Evolutionary conservation across 2,888 invertebrate species (phyloP), one percentile per base, ranked within the genome.

Genomic region (Plusia festucae): DNA sequence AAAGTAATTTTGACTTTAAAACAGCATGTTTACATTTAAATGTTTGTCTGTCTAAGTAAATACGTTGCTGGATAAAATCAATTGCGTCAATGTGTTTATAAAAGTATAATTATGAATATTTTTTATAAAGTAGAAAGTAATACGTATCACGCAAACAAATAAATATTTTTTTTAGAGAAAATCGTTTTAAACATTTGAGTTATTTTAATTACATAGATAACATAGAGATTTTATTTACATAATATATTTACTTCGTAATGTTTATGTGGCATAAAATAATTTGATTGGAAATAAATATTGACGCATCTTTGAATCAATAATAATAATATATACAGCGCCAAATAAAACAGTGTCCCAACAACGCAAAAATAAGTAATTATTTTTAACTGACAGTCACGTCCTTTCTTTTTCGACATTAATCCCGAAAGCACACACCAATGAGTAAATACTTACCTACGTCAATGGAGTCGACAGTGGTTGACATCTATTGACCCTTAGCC

Each of bases 401-500:
- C 65, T 62, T 65, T 67, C 52, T 52, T 65, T 61, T 66, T 60
- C 53, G 60, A 51, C 65, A 63, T 78, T 63, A 60, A 72, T 74
- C 70, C 62, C 67, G 69, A 70, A 65, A 75, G 70, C 68, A 82
- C 51, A 77, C 68, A 70, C 68, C 69, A 75, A 70, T 71, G 73
- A 79, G 64, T 75, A 73, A 79, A 78, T 77, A 75, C 82, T 81
- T 73, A 62, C 80, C 80, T 71, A 54, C 70, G 60, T 75, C 81
- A 82, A 81, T 68, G 65, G 61, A 71, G 18, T 61, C 54, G 75
- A 77, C 73, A 79, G 73, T 82, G 83, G 82, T 73, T 73, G 79
- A 81, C 83, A 77, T 80, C 78, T 75, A 83, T 82, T 80, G 82
- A 79, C 81, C 76, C 78, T 72, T 54, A 66, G 64, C 62, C 76